Percentiles rank a stretch among this genome's conserved stretches.
Conservation (phyloP, 2,797 vertebrate species). For the Gymnopithys bicolor region DNA sequence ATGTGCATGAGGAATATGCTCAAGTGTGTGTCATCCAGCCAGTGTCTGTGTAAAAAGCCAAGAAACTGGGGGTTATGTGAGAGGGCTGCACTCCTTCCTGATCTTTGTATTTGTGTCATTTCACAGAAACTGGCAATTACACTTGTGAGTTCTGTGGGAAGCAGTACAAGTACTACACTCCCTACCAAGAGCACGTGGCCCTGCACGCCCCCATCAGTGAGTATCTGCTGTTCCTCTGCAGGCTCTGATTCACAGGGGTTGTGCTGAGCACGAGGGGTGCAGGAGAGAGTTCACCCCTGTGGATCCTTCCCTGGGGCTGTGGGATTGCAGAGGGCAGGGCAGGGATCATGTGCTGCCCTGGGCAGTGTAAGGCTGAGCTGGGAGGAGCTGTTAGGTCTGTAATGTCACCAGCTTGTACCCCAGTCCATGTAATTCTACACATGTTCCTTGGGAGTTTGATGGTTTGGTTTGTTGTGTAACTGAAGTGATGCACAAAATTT, state of each 20-base stretch:
- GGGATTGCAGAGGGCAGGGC: not conserved
- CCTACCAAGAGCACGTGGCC: conserved; percentile 98
- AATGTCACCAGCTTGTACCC: not conserved
- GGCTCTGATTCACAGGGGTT: not conserved
- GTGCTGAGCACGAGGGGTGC: not conserved
- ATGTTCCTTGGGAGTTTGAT: not conserved
- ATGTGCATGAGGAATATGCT: not conserved
- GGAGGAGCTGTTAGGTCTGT: not conserved
- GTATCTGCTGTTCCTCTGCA: conserved; percentile 57
- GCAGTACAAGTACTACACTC: conserved; percentile 99
- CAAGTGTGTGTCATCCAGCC: not conserved
- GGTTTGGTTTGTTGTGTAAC: not conserved
- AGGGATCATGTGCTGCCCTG: not conserved
- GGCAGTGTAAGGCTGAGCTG: not conserved
- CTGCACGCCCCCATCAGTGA: conserved; percentile 95
- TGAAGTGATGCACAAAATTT: not conserved
- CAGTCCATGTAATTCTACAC: not conserved
- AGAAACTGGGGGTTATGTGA: not conserved
- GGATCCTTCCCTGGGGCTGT: not conserved
- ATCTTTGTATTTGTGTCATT: conserved; percentile 18
- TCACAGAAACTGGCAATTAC: conserved; percentile 95
- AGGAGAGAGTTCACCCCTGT: not conserved
- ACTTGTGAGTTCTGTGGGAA: conserved; percentile 98
- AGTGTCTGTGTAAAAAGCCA: not conserved
- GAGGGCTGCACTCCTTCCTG: not conserved